Conservation (phyloP, 2,797 vertebrate genomes). For the Epinephelus coioides region DNA sequence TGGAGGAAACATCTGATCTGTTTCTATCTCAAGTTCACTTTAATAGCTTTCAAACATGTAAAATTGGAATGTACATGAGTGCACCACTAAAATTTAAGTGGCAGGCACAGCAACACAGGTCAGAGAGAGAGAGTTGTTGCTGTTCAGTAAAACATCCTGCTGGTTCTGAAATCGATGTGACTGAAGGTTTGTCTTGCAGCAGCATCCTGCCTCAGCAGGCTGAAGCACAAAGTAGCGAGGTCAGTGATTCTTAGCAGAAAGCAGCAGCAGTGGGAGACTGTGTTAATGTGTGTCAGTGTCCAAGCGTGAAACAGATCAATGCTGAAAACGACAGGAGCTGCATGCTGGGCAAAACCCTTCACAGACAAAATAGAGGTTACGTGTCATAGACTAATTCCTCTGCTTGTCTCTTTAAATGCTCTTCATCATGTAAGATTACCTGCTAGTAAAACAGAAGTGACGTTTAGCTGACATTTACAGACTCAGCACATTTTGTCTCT, state of each 20-base stretch:
- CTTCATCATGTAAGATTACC: not conserved
- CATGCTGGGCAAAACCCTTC: not conserved
- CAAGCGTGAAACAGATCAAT: not conserved
- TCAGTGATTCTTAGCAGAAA: constrained; percentile 30
- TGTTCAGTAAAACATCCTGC: constrained; percentile 2
- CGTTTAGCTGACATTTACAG: no score
- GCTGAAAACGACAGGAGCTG: not conserved
- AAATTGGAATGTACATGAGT: not conserved
- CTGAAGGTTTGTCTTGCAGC: constrained; percentile 14
- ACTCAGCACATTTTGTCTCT: not conserved
- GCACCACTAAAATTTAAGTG: not conserved
- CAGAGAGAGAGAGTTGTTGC: not conserved
- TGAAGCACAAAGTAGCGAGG: not conserved
- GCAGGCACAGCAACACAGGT: not conserved
- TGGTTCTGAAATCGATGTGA: constrained; percentile 26
- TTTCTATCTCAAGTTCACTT: not conserved
- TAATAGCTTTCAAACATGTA: not conserved
- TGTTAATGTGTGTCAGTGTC: not conserved
- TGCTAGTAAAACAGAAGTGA: not conserved
- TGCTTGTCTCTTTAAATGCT: not conserved
- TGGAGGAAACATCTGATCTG: not conserved
- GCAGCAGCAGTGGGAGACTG: not conserved
- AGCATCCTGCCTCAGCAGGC: constrained; percentile 41
- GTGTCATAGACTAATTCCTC: not conserved
- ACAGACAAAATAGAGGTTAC: not conserved